Evolutionary conservation across 2,113 vertebrate genomes (phyloP).

Genomic region (Ginglymostoma cirratum): DNA sequence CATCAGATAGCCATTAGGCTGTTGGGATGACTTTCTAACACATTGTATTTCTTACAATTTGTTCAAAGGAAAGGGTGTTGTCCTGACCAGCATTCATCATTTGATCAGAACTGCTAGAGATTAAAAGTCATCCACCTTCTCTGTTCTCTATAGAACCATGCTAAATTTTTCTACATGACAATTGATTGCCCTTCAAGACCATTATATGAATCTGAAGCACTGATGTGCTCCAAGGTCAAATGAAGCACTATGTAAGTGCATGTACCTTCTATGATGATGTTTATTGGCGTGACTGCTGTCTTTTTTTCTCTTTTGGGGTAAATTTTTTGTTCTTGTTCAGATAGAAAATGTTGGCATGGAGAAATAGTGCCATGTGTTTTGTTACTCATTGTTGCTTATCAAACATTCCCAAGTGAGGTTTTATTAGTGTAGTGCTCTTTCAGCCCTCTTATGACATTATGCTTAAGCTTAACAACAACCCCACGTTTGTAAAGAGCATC

Average conservation of each 20-base stretch:
- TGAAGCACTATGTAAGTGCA: background rate
- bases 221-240: background rate
- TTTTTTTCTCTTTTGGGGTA: background rate
- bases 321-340: background rate
- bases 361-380: background rate
- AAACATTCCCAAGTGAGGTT: background rate
- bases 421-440: background rate
- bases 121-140: background rate
- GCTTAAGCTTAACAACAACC: background rate
- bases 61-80: background rate
- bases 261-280: background rate
- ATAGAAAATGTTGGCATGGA: background rate
- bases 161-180: background rate
- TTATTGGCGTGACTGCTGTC: background rate
- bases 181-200: background rate
- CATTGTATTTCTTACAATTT: background rate
- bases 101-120: background rate
- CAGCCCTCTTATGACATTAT: background rate
- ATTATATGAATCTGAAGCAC: background rate
- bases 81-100: no score
- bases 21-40: no score
- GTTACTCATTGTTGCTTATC: background rate
- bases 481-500: background rate
- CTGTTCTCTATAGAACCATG: background rate
- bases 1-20: no score